Percentiles rank a stretch among this genome's conserved stretches.
phyloP scores from a whole-genome alignment of 2,888 invertebrate species.

The Troides aeacus region DNA sequence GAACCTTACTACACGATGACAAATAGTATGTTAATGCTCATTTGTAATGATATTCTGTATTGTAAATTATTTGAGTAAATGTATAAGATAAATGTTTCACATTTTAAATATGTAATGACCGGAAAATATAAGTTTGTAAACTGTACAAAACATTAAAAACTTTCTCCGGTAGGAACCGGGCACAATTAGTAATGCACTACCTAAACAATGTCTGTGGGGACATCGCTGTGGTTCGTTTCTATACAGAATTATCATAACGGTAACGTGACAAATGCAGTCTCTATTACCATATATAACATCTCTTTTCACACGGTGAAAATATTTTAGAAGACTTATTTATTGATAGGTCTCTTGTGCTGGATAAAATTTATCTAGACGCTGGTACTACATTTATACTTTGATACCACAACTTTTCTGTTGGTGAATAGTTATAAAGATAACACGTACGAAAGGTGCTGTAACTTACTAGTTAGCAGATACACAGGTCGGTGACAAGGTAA shows the following conservation, averaged over 20 bases:
- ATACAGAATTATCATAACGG: conserved; percentile 21
- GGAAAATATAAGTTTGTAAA: conserved; percentile 41
- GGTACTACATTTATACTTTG: too few species aligned
- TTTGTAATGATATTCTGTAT: conserved; percentile 5
- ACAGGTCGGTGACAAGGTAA: too few species aligned
- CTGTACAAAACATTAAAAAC: conserved; percentile 43
- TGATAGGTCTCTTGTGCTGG: background rate
- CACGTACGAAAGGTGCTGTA: too few species aligned
- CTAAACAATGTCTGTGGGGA: conserved; percentile 44
- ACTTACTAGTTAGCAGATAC: too few species aligned
- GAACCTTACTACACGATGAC: too few species aligned
- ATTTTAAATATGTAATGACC: conserved; percentile 30
- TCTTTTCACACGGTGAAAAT: background rate
- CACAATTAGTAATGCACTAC: conserved; percentile 61
- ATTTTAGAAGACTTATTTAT: background rate
- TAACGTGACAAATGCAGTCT: conserved; percentile 24
- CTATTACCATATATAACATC: conserved; percentile 3
- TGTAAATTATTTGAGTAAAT: conserved; percentile 31
- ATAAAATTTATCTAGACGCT: too few species aligned
- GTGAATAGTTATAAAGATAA: too few species aligned
- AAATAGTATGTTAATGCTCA: too few species aligned
- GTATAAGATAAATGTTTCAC: conserved; percentile 15
- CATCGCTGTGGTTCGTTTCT: conserved; percentile 31
- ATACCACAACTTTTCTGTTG: too few species aligned
- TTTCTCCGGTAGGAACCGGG: conserved; percentile 68